These are phyloP conservation scores for Strigops habroptila DNA, from an alignment of 2,113 vertebrate genomes.

Conservation along the genomic window DNA sequence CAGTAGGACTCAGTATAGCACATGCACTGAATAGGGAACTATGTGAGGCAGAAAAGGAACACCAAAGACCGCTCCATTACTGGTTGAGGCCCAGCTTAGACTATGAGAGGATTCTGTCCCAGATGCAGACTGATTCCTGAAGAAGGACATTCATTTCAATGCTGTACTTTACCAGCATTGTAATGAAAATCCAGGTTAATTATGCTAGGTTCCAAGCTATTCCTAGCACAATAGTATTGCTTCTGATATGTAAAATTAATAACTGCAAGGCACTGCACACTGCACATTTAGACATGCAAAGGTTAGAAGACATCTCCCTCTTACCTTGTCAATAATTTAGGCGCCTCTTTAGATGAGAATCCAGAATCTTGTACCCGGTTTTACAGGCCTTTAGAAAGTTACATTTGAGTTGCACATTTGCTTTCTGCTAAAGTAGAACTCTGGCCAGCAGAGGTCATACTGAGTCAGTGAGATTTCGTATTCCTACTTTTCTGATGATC, in stretches of 20 bases:
- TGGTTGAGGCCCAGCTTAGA: neutral
- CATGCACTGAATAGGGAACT: too few relatives aligned
- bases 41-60: neutral
- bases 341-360: neutral
- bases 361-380: neutral
- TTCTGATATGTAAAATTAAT: neutral
- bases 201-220: neutral
- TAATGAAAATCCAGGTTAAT: neutral
- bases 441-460: constrained; percentile 54
- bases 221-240: neutral
- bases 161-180: neutral
- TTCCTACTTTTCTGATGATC: neutral
- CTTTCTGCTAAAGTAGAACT: neutral
- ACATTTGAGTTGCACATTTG: neutral
- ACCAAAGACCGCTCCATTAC: accelerated
- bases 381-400: neutral
- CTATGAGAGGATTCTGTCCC: neutral
- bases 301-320: neutral
- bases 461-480: neutral
- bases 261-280: neutral
- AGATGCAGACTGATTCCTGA: neutral
- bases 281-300: neutral
- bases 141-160: neutral
- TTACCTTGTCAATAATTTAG: neutral
- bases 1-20: neutral